Base-by-base conservation (phyloP, 2,888 invertebrate genomes). In the Elgonia sp. region DNA sequence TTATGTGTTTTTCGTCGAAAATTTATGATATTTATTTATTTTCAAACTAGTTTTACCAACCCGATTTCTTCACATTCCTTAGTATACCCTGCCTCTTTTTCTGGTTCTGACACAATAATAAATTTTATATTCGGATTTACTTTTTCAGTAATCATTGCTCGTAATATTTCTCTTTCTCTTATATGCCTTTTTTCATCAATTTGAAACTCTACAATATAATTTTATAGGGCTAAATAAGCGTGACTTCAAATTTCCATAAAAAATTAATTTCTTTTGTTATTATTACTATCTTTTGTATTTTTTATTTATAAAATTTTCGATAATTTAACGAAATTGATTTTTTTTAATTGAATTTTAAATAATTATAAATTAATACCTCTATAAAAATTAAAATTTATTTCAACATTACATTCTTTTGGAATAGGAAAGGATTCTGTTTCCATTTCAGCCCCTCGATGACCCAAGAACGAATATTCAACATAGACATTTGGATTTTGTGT, bases 11-110 rank as follows among this genome's bases (percentile, higher is more conserved):
- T n/a, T n/a, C n/a, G n/a, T n/a, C n/a, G n/a, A n/a, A n/a, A n/a
- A n/a, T n/a, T n/a, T n/a, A n/a, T n/a, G n/a, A n/a, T n/a, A n/a
- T n/a, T n/a, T n/a, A n/a, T n/a, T n/a, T n/a, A n/a, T n/a, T n/a
- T n/a, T n/a, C n/a, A n/a, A n/a, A n/a, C n/a, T n/a, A n/a, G n/a
- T n/a, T n/a, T n/a, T n/a, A 65, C 90, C 89, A 84, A 94, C 94
- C 94, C 94, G 37, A 94, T 85, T 90, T 94, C 94, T 10, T 90
- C 86, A 77, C 94, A 94, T 29, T 94, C 94, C 80, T 93, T 92
- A 16, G 77, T 67, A 14, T 92, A 88, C 55, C 89, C 91, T 67
- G 93, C 93, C 2, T 93, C 92, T 0, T 90, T 89, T 21, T 91
- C 65, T 5, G 94, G 94, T 81, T 94, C 94, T 69, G 92, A 92